Conservation (phyloP, 2,797 vertebrate species). For the Neosilurus hyrtlii region DNA sequence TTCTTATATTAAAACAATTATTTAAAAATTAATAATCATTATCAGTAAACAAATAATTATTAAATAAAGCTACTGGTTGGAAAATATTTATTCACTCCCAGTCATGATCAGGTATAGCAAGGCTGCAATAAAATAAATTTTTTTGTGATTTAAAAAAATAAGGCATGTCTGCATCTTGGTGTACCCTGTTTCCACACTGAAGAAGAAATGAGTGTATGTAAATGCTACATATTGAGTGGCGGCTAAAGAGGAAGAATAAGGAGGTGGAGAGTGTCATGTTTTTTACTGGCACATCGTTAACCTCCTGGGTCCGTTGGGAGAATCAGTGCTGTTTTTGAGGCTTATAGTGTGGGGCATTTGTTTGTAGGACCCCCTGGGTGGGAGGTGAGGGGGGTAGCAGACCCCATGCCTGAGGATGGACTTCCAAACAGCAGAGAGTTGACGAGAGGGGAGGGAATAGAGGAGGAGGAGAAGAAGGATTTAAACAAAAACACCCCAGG, state of each 20-base stretch:
- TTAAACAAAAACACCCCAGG: conserved; percentile 64
- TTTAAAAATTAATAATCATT: too few relatives aligned
- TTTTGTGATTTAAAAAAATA: not conserved
- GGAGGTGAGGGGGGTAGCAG: conserved; percentile 60
- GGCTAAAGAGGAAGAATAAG: conserved; percentile 38
- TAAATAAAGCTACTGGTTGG: too few relatives aligned
- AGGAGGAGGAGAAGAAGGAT: conserved; percentile 61
- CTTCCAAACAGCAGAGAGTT: conserved; percentile 70
- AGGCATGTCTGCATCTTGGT: conserved; percentile 3
- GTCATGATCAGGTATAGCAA: not conserved
- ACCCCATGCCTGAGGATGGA: conserved; percentile 70
- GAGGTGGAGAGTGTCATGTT: conserved; percentile 64
- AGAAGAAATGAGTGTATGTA: conserved; percentile 35
- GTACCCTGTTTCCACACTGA: conserved; percentile 32
- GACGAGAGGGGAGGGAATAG: conserved; percentile 56
- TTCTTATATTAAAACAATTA: too few relatives aligned
- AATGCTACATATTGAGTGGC: conserved; percentile 43
- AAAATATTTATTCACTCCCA: not conserved
- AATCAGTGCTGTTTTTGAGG: conserved; percentile 61
- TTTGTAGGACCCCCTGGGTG: conserved; percentile 70
- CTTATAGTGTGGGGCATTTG: conserved; percentile 70
- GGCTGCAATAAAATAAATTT: not conserved
- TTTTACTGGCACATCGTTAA: conserved; percentile 76
- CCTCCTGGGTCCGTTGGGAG: conserved; percentile 70
- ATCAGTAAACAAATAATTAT: too few relatives aligned